Evolutionary conservation across 2,888 invertebrate genomes (phyloP), one percentile per base, ranked within the genome.

Genomic region (Bellardia bayeri): DNA sequence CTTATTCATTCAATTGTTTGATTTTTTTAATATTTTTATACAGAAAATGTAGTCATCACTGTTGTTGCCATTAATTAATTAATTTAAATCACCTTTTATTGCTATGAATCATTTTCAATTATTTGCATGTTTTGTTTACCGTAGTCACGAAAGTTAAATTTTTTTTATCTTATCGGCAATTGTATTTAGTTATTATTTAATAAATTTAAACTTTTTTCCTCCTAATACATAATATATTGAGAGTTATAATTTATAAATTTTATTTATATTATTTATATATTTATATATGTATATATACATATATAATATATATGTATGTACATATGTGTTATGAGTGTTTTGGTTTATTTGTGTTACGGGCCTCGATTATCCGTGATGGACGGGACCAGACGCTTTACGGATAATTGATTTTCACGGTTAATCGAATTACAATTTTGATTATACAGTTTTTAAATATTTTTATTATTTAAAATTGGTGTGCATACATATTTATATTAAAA

Each of bases 31-130:
- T 71, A 6, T 23, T 30, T 13, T 6, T 49, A 14, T 13, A 68
- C 6, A 30, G 68, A 30, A 37, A 9, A 30, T 66, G 14, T 30
- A 45, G 33, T 30, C 61, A 64, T 51, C 3, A 42, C 7, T 37
- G 11, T 58, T 40, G 42, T 75, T 16, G 11, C 11, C 37, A 4
- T 58, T 78, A 13, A 23, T 37, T 58, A 68, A 33, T 58, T 42
- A 71, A 3, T 68, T 37, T 37, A 75, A 68, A 45, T 82, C 14
- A 79, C 58, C 51, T 64, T 75, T 81, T 76, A 71, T 81, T 56
- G 40, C 37, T 66, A 63, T 84, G 81, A 87, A 33, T 78, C 76
- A 87, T 68, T 86, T 63, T 74, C 13, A 80, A 69, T 80, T 85
- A 76, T 81, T 76, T 81, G 85, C 85, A 85, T 85, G 85, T 56